Evolutionary conservation across 2,797 vertebrate species (phyloP), one percentile per base, ranked within the genome.

Genomic region (Falco rusticolus): DNA sequence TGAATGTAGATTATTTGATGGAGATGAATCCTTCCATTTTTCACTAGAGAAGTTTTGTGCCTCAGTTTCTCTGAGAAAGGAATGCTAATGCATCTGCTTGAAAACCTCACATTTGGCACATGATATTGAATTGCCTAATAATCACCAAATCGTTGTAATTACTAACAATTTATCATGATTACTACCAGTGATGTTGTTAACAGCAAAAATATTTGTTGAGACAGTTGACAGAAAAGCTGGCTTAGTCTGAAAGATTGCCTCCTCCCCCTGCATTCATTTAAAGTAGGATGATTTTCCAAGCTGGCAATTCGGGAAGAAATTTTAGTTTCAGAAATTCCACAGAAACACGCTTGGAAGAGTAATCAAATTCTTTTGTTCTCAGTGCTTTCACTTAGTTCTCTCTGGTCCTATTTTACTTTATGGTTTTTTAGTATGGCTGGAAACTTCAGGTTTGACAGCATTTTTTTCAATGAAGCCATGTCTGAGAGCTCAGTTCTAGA

Each of bases 321-420:
- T 85, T 89, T 68, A 48, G 34, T 87, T 92, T 85, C 69, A 89
- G 65, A 95, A 89, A 84, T 91, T 94, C 54, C 39, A 59, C 39
- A 83, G 81, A 83, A 94, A 77, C 64, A 39, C 5, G 1, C n/a
- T 95, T 94, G 75, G 75, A 93, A 90, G 75, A 94, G 60, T 54
- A 85, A 47, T 76, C 64, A 68, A 28, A 86, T 78, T 41, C 21
- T 80, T 93, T 90, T 80, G 11, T 77, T 88, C 68, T 68, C 47
- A 41, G 28, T 61, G 34, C n/a, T 95, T 87, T 90, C 75, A 74
- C 1, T 0, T 80, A 53, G 43, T 64, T 92, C 50, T 86, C 34
- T 65, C 41, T 76, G 34, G 50, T 84, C 8, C 5, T 48, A 6
- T 51, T 74, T 64, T 47, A 18, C 22, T 28, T 81, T 37, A 18